Evolutionary conservation across 2,797 vertebrate genomes (phyloP).

Genomic region (Limnodromus scolopaceus): DNA sequence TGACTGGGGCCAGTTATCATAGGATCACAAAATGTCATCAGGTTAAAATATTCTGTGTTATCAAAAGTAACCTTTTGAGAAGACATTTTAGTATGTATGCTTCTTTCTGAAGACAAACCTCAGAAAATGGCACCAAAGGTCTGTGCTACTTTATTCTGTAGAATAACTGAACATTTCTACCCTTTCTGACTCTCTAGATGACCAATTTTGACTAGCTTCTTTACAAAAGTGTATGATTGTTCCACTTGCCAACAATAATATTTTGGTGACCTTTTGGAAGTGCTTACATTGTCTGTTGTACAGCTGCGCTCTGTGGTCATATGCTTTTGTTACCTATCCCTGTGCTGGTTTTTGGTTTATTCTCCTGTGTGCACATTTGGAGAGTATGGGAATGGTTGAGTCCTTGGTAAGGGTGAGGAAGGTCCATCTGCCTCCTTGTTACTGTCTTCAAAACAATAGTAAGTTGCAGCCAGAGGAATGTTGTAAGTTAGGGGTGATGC

Average conservation of each 20-base stretch:
- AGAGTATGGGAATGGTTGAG: not conserved
- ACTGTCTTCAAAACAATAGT: not conserved
- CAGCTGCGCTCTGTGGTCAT: not conserved
- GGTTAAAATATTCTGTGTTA: not conserved
- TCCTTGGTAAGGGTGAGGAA: not conserved
- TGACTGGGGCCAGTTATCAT: not conserved
- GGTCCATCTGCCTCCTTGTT: not conserved
- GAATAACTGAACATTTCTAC: not conserved
- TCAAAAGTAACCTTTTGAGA: not conserved
- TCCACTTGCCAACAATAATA: not conserved
- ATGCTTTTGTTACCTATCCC: not conserved
- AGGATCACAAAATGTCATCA: not conserved
- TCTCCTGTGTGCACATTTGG: not conserved
- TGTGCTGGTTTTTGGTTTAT: not conserved
- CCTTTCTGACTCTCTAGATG: not conserved
- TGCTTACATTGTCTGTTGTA: no score
- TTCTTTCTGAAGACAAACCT: not conserved
- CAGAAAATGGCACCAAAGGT: not conserved
- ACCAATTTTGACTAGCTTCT: not conserved
- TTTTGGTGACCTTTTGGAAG: not conserved
- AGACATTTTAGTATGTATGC: rapidly evolving
- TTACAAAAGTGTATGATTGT: not conserved
- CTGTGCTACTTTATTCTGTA: not conserved
- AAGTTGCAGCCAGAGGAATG: not conserved
- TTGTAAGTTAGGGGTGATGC: not conserved